Percentiles rank a stretch among this genome's conserved stretches.
Evolutionary conservation across 2,888 invertebrate genomes (phyloP).

Genomic region (Tetragonisca angustula): DNA sequence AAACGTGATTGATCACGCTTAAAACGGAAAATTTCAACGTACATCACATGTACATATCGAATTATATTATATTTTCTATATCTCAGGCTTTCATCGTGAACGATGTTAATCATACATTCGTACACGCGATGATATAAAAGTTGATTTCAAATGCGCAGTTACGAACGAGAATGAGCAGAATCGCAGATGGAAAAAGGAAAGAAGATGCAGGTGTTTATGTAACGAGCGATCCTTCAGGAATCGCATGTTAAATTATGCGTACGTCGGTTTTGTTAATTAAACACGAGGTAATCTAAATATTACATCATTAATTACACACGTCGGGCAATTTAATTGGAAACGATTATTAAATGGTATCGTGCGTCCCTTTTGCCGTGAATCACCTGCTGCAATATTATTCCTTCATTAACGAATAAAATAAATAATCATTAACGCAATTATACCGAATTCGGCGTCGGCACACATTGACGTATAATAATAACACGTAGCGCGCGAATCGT

Average conservation of each 20-base stretch:
- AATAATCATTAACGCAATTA: conserved; percentile 36
- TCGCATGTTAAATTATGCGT: conserved; percentile 23
- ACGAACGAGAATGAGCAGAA: background rate
- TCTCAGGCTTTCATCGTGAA: background rate
- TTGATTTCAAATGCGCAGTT: background rate
- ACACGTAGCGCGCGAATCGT: background rate
- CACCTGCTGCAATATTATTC: conserved; percentile 20
- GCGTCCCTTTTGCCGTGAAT: background rate
- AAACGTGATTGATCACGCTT: background rate
- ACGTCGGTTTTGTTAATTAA: conserved; percentile 19
- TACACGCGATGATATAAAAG: background rate
- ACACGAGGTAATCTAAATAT: conserved; percentile 30
- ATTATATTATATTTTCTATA: background rate
- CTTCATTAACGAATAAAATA: conserved; percentile 22
- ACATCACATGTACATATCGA: background rate
- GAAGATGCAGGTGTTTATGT: background rate
- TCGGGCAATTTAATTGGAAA: conserved; percentile 20
- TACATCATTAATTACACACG: conserved; percentile 34
- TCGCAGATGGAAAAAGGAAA: background rate
- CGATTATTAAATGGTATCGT: conserved; percentile 21
- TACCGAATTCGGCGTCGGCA: background rate
- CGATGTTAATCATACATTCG: background rate
- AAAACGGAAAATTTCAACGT: background rate
- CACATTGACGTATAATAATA: conserved; percentile 8
- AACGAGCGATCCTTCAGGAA: background rate